Evolutionary conservation across 2,888 invertebrate genomes (phyloP).

Genomic region (Zaprionus bogoriensis): DNA sequence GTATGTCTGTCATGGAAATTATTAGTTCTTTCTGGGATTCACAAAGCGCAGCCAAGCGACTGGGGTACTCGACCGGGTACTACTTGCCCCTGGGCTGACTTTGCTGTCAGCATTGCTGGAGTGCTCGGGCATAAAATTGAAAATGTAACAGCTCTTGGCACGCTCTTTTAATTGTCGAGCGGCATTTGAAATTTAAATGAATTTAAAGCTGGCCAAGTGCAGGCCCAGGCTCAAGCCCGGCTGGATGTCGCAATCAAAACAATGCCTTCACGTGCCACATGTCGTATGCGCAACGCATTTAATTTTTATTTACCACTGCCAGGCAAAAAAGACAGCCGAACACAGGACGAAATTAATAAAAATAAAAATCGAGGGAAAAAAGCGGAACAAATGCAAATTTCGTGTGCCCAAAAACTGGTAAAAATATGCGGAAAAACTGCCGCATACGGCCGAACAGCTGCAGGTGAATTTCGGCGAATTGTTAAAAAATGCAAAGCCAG

Average conservation of each 20-base stretch:
- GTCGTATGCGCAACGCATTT: constrained; percentile 39
- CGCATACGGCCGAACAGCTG: constrained; percentile 56
- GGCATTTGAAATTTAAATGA: constrained; percentile 59
- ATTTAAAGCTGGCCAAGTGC: too few relatives aligned
- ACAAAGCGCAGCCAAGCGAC: constrained; percentile 48
- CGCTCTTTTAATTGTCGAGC: constrained; percentile 59
- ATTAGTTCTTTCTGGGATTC: constrained; percentile 43
- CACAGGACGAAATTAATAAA: constrained; percentile 3
- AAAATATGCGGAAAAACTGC: constrained; percentile 41
- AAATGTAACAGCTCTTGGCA: constrained; percentile 64
- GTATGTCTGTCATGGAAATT: constrained; percentile 40
- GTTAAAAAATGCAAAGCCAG: constrained; percentile 43
- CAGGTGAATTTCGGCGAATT: constrained; percentile 62
- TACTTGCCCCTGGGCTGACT: neutral
- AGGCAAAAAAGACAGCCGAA: constrained; percentile 17
- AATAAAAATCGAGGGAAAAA: constrained; percentile 7
- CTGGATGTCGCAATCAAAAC: constrained; percentile 45
- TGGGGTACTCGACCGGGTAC: neutral
- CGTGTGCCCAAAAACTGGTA: constrained; percentile 13
- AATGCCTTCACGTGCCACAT: constrained; percentile 29
- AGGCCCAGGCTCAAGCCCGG: neutral
- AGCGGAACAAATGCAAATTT: constrained; percentile 25
- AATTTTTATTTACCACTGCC: constrained; percentile 36
- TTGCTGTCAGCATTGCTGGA: constrained; percentile 54
- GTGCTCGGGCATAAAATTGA: constrained; percentile 56